A percentile compares a stretch with the other conserved stretches of the same genome.
Conservation (phyloP, 2,797 vertebrate genomes). For the Antennarius maculatus region DNA sequence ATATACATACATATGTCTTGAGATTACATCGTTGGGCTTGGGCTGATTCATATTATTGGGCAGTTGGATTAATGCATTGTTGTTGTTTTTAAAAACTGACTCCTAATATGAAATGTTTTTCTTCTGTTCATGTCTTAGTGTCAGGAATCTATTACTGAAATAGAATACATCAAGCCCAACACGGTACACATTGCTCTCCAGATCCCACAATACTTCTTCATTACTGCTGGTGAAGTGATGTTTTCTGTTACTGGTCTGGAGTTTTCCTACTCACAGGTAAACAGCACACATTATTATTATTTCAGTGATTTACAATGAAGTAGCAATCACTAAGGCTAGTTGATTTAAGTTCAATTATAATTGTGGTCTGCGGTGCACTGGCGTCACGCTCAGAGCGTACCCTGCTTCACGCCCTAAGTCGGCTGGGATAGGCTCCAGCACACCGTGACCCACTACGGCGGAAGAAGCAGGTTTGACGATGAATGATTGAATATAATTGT, state of each 20-base stretch:
- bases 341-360: neutral
- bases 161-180: conserved; percentile 88
- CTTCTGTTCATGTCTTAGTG: conserved; percentile 63
- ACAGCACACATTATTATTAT: neutral
- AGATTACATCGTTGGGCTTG: neutral
- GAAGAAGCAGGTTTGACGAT: too few species aligned
- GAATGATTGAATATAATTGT: neutral
- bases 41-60: neutral
- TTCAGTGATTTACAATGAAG: neutral
- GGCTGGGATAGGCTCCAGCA: too few species aligned
- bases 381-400: too few species aligned
- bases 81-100: neutral
- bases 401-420: too few species aligned
- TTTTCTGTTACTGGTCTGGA: conserved; percentile 95
- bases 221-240: conserved; percentile 92
- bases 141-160: conserved; percentile 26
- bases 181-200: conserved; percentile 91
- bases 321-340: neutral
- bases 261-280: conserved; percentile 97
- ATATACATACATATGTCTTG: neutral
- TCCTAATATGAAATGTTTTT: too few species aligned
- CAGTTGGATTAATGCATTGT: neutral
- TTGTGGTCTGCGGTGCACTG: too few species aligned
- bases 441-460: too few species aligned
- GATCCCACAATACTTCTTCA: conserved; percentile 96